These are phyloP conservation scores for Dasypus novemcinctus DNA, from an alignment of 2,113 vertebrate species.

Conservation along the genomic window DNA sequence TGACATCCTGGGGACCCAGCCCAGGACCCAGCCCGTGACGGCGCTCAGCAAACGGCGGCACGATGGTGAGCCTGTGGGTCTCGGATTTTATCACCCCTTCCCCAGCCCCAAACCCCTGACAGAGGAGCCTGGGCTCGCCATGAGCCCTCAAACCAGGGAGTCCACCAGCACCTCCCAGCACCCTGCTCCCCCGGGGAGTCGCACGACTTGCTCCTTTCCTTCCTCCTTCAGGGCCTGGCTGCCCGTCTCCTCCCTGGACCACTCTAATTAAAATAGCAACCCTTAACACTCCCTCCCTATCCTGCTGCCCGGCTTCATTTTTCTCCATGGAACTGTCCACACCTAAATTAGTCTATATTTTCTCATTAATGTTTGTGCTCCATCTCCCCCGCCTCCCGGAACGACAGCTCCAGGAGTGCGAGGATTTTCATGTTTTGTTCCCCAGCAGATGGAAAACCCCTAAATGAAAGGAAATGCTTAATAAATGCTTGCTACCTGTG, in stretches of 20 bases:
- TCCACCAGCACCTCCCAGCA: too few species aligned
- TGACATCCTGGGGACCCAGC: neutral
- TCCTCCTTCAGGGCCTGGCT: neutral
- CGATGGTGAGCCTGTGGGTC: neutral
- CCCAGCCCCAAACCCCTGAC: neutral
- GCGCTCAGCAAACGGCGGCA: neutral
- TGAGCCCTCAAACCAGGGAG: neutral
- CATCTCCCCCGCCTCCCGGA: neutral
- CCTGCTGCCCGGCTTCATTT: neutral
- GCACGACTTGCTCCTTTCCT: accelerated
- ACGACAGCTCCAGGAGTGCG: neutral
- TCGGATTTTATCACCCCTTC: neutral
- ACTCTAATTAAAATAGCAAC: neutral
- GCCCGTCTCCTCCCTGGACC: neutral
- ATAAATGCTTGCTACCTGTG: neutral
- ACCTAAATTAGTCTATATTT: neutral
- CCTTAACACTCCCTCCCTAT: neutral
- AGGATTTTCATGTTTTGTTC: neutral
- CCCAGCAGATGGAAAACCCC: neutral
- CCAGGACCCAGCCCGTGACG: neutral
- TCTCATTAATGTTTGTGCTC: neutral
- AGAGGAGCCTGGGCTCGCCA: neutral
- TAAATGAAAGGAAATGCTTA: neutral
- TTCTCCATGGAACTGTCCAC: neutral
- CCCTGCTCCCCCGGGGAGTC: neutral